Percentiles rank a stretch among this genome's conserved stretches.
Evolutionary conservation across 2,888 invertebrate species (phyloP).

Genomic region (Folsomia manolachei): DNA sequence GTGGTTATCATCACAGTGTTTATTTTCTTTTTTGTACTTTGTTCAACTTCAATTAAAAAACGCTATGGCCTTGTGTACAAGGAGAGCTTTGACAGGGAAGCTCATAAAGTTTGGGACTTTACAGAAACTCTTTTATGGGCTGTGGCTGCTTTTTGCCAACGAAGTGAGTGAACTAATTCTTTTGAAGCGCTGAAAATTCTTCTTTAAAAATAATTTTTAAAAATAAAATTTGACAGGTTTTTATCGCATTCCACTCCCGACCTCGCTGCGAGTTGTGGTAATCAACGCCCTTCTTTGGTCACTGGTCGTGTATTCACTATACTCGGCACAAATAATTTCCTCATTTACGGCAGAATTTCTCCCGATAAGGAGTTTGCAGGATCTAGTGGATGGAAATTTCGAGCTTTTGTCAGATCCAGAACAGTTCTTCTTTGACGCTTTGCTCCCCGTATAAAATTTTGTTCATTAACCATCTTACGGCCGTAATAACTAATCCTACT

Average conservation of each 20-base stretch:
- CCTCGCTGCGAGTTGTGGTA: slow-evolving; percentile 11
- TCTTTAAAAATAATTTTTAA: not conserved
- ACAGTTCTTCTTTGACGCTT: slow-evolving; percentile 16
- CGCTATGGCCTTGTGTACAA: not conserved
- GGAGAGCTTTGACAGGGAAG: not conserved
- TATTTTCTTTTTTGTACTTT: too few species aligned
- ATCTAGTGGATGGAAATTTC: slow-evolving; percentile 19
- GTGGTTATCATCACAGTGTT: slow-evolving; percentile 12
- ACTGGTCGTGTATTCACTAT: slow-evolving; percentile 11
- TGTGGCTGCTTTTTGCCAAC: slow-evolving; percentile 15
- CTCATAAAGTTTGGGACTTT: slow-evolving; percentile 1
- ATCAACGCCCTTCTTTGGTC: slow-evolving; percentile 5
- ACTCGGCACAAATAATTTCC: slow-evolving; percentile 24
- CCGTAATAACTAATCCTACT: too few species aligned
- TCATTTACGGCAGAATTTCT: slow-evolving; percentile 11
- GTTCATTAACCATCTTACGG: too few species aligned
- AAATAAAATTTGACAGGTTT: slow-evolving; percentile 6
- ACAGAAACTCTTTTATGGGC: slow-evolving; percentile 21
- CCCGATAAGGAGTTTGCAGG: slow-evolving; percentile 11
- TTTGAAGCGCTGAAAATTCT: too few species aligned
- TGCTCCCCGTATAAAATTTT: not conserved
- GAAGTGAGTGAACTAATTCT: slow-evolving; percentile 11
- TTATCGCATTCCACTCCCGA: slow-evolving; percentile 8
- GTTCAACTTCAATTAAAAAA: slow-evolving; percentile 3
- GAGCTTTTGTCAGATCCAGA: slow-evolving; percentile 10